Conservation (phyloP, 2,888 invertebrate genomes). For the Limenitis camilla region DNA sequence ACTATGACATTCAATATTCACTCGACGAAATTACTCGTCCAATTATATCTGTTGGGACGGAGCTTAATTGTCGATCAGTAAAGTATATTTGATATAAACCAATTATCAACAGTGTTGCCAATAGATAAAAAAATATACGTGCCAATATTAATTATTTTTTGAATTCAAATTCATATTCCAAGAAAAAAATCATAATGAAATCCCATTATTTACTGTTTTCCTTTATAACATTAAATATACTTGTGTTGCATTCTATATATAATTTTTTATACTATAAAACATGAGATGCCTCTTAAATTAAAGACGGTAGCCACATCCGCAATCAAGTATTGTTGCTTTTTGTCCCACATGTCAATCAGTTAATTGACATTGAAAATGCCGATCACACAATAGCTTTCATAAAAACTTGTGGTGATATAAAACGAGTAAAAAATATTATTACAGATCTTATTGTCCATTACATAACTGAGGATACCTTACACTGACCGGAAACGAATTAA, state of each 20-base stretch:
- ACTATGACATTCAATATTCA: no score
- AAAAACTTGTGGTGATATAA: conserved; percentile 40
- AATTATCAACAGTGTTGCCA: no score
- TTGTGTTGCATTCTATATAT: not conserved
- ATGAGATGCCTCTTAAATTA: conserved; percentile 12
- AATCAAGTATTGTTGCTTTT: conserved; percentile 51
- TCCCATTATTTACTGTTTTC: not conserved
- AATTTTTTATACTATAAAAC: conserved; percentile 8
- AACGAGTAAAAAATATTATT: conserved; percentile 7
- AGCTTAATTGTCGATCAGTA: no score
- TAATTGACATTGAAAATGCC: conserved; percentile 49
- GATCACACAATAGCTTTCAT: conserved; percentile 46
- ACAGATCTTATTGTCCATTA: not conserved
- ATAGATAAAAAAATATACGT: no score
- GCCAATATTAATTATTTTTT: no score
- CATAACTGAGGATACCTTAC: not conserved
- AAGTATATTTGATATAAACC: no score
- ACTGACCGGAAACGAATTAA: not conserved
- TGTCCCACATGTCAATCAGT: conserved; percentile 45
- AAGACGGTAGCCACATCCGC: conserved; percentile 41
- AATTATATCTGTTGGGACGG: no score
- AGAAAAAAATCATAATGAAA: not conserved
- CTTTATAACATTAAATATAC: not conserved
- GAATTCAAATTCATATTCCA: no score
- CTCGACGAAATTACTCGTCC: no score